Percentiles rank a stretch among this genome's conserved stretches.
phyloP scores from a whole-genome alignment of 2,113 vertebrate genomes.

The Madoqua kirkii region DNA sequence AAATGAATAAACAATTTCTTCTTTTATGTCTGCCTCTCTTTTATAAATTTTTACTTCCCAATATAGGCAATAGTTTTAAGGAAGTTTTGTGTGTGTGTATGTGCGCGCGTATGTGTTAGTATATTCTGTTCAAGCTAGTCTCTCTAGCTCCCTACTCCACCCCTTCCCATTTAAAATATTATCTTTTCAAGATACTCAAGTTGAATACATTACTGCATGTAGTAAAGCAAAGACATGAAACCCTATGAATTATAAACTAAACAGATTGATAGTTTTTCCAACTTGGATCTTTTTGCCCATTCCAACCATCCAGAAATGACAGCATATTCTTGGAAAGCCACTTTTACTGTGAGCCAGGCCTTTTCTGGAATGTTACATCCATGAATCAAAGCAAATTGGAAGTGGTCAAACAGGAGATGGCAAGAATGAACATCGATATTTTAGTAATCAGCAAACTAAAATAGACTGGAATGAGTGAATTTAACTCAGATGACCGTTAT shows the following conservation, averaged over 20 bases:
- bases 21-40: conserved; percentile 73
- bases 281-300: neutral
- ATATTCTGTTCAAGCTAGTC: conserved; percentile 59
- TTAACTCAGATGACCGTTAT: neutral
- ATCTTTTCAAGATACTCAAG: neutral
- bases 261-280: neutral
- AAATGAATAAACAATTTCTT: conserved; percentile 88
- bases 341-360: neutral
- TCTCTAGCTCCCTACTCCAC: neutral
- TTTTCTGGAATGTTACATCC: neutral
- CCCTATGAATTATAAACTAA: neutral
- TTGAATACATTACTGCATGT: neutral
- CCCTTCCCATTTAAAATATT: conserved; percentile 38
- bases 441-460: neutral
- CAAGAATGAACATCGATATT: neutral
- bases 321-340: neutral
- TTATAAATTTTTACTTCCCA: conserved; percentile 79
- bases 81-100: neutral
- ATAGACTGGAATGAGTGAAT: neutral
- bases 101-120: conserved; percentile 17
- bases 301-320: conserved; percentile 22
- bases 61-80: conserved; percentile 49
- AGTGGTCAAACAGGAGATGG: neutral
- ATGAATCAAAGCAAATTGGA: neutral
- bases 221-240: conserved; percentile 22